These are phyloP conservation scores for Phoxinus dragarum DNA, from an alignment of 2,797 vertebrate genomes.

Conservation along the genomic window DNA sequence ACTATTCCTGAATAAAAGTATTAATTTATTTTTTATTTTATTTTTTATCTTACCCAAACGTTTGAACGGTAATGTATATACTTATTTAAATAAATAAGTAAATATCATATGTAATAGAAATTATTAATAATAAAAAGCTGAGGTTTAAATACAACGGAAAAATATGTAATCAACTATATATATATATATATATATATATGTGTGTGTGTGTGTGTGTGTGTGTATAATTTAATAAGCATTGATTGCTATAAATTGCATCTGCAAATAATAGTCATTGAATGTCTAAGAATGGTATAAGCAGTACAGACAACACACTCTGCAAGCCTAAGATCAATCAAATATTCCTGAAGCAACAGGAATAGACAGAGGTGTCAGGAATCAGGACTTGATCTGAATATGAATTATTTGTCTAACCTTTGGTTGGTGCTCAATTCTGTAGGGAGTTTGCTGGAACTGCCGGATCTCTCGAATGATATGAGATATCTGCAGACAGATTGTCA, in stretches of 20 bases:
- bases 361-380: background rate
- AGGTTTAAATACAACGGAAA: background rate
- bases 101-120: background rate
- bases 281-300: background rate
- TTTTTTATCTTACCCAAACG: background rate
- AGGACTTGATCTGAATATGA: background rate
- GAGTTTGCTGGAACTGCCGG: constrained; percentile 96
- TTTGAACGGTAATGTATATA: background rate
- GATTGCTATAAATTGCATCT: background rate
- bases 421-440: constrained; percentile 94
- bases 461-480: constrained; percentile 97
- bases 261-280: background rate
- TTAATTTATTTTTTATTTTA: too few relatives aligned
- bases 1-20: background rate
- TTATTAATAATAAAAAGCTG: background rate
- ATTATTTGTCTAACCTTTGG: constrained; percentile 82
- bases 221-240: background rate
- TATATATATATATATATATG: background rate
- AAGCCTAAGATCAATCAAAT: background rate
- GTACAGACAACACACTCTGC: background rate
- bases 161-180: background rate
- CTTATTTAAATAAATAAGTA: background rate
- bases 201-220: too few relatives aligned
- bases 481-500: constrained; percentile 78
- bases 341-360: background rate